phyloP scores from a whole-genome alignment of 2,888 invertebrate species.

The Muschampia plurimacula region DNA sequence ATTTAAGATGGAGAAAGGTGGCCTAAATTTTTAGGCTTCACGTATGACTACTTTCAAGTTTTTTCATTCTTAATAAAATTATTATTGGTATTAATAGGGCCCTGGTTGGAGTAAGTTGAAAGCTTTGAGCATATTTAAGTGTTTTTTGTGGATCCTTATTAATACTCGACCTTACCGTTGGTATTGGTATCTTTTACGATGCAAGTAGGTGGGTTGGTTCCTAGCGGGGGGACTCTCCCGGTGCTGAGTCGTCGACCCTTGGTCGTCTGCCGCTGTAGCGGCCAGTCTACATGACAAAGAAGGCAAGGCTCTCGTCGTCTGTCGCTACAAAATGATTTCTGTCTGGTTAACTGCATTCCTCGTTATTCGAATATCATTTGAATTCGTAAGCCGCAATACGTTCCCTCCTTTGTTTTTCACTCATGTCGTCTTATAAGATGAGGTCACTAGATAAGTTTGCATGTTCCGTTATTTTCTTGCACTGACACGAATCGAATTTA shows the following conservation, averaged over 20 bases:
- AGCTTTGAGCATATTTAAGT: background rate
- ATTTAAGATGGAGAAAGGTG: constrained; percentile 37
- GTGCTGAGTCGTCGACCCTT: constrained; percentile 13
- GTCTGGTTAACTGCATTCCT: constrained; percentile 12
- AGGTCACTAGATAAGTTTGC: constrained; percentile 21
- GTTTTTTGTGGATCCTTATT: background rate
- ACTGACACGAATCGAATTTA: constrained; percentile 21
- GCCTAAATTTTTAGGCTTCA: constrained; percentile 17
- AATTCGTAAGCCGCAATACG: constrained; percentile 17
- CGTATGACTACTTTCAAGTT: background rate
- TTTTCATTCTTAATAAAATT: background rate
- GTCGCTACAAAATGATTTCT: constrained; percentile 4
- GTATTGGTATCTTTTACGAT: background rate
- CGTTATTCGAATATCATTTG: constrained; percentile 21
- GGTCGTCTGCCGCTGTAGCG: background rate
- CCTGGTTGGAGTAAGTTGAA: no score
- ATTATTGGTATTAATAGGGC: background rate
- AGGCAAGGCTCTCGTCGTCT: background rate
- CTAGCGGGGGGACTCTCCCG: constrained; percentile 6
- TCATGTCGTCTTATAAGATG: constrained; percentile 21
- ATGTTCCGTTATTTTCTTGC: constrained; percentile 17
- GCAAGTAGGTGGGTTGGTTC: background rate
- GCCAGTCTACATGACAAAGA: background rate
- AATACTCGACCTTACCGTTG: background rate
- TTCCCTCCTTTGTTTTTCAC: constrained; percentile 21